Percentiles rank a stretch among this genome's conserved stretches.
phyloP scores from a whole-genome alignment of 2,888 invertebrate species.

The Mythimna vitellina region DNA sequence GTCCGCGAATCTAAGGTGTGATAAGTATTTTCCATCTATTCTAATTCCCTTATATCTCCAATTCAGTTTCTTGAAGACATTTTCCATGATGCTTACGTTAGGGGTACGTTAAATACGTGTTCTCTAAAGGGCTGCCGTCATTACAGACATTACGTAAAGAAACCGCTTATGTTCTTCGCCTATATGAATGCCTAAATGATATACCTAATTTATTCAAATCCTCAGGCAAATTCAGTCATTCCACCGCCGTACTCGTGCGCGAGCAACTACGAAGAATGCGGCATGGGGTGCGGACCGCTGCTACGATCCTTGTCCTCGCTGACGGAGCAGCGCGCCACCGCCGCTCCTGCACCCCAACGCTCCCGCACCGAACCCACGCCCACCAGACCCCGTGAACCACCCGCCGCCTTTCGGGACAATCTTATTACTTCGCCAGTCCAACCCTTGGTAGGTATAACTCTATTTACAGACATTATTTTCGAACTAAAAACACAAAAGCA shows the following conservation, averaged over 20 bases:
- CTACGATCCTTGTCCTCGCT: constrained; percentile 91
- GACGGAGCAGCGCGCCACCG: constrained; percentile 77
- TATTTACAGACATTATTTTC: neutral
- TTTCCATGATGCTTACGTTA: no score
- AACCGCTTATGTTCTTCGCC: no score
- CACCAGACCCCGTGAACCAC: constrained; percentile 60
- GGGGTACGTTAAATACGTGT: no score
- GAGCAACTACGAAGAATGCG: constrained; percentile 92
- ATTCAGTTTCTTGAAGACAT: no score
- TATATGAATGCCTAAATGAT: neutral
- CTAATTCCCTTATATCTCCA: no score
- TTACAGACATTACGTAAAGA: neutral
- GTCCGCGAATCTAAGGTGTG: no score
- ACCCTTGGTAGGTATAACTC: constrained; percentile 64
- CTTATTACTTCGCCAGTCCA: constrained; percentile 82
- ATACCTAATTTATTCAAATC: constrained; percentile 1
- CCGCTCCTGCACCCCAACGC: constrained; percentile 52
- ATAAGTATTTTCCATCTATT: no score
- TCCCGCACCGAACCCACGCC: constrained; percentile 69
- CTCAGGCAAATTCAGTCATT: constrained; percentile 94
- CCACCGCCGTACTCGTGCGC: constrained; percentile 96
- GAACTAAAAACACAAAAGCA: no score
- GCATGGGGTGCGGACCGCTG: constrained; percentile 87
- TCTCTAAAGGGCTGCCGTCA: no score
- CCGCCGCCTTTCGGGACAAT: constrained; percentile 79